These are phyloP conservation scores for Shargacucullia verbasci DNA, from an alignment of 2,888 invertebrate species.

Conservation along the genomic window DNA sequence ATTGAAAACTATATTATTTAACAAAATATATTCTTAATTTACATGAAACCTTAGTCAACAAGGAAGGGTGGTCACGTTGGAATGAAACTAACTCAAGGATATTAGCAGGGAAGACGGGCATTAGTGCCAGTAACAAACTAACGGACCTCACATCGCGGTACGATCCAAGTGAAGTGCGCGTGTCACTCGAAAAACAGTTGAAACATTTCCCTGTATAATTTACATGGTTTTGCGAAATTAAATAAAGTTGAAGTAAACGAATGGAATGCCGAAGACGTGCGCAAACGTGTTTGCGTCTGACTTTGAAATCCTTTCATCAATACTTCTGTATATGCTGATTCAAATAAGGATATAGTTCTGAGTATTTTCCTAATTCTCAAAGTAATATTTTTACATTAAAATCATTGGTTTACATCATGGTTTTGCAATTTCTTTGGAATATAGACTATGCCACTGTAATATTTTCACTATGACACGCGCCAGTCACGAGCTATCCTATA, in stretches of 20 bases:
- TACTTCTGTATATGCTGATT: too few species aligned
- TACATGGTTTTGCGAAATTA: too few species aligned
- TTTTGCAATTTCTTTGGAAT: constrained; percentile 7
- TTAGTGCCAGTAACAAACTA: constrained; percentile 16
- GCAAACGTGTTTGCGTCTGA: too few species aligned
- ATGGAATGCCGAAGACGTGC: too few species aligned
- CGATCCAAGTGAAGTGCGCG: constrained; percentile 31
- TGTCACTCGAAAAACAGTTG: constrained; percentile 26
- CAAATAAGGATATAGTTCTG: too few species aligned
- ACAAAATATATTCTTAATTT: constrained; percentile 60
- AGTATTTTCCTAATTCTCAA: too few species aligned
- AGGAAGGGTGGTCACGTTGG: constrained; percentile 61
- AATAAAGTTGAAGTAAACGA: too few species aligned
- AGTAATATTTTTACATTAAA: not conserved
- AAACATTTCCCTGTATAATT: not conserved
- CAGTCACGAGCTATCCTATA: constrained; percentile 29
- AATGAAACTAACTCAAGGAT: constrained; percentile 65
- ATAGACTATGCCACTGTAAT: not conserved
- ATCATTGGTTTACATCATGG: constrained; percentile 16
- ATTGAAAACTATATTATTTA: constrained; percentile 26
- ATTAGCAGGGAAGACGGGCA: constrained; percentile 48
- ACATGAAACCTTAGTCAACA: constrained; percentile 56
- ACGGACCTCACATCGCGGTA: constrained; percentile 21
- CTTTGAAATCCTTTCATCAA: too few species aligned
- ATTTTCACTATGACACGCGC: constrained; percentile 34